Evolutionary conservation across 2,888 invertebrate species (phyloP).

Genomic region (Drosophila neutralis): DNA sequence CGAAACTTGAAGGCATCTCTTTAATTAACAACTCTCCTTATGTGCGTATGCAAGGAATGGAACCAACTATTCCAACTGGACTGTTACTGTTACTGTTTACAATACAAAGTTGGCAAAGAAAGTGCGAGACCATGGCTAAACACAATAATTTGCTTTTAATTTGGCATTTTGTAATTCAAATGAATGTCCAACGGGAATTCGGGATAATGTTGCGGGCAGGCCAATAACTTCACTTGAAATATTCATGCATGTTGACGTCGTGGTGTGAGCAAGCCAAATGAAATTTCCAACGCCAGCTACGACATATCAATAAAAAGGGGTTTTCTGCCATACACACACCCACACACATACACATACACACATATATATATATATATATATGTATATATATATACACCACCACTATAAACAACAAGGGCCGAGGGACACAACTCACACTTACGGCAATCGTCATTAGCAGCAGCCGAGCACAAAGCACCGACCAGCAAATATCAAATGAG

Average conservation of each 20-base stretch:
- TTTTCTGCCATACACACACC: conserved; percentile 3
- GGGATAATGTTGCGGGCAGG: conserved; percentile 13
- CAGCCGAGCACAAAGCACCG: conserved; percentile 59
- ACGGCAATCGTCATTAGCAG: conserved; percentile 76
- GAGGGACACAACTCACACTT: conserved; percentile 43
- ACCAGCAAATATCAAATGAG: conserved; percentile 38
- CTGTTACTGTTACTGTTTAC: conserved; percentile 5
- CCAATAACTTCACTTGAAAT: conserved; percentile 69
- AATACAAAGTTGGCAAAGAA: conserved; percentile 16
- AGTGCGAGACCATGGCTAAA: conserved; percentile 32
- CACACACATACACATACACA: conserved; percentile 1
- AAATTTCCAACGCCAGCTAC: conserved; percentile 47
- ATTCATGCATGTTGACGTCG: conserved; percentile 21
- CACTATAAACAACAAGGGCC: conserved; percentile 34
- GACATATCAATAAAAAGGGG: conserved; percentile 75
- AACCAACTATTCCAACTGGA: conserved; percentile 26
- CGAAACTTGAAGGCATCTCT: conserved; percentile 43
- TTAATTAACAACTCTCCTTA: conserved; percentile 68
- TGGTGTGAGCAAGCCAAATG: conserved; percentile 48
- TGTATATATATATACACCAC: not conserved
- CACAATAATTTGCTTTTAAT: conserved; percentile 76
- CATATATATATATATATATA: not conserved
- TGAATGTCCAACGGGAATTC: conserved; percentile 44
- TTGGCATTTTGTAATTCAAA: conserved; percentile 65
- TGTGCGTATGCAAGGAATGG: conserved; percentile 18